Conservation (phyloP, 2,113 vertebrate genomes). For the Gila orcuttii region DNA sequence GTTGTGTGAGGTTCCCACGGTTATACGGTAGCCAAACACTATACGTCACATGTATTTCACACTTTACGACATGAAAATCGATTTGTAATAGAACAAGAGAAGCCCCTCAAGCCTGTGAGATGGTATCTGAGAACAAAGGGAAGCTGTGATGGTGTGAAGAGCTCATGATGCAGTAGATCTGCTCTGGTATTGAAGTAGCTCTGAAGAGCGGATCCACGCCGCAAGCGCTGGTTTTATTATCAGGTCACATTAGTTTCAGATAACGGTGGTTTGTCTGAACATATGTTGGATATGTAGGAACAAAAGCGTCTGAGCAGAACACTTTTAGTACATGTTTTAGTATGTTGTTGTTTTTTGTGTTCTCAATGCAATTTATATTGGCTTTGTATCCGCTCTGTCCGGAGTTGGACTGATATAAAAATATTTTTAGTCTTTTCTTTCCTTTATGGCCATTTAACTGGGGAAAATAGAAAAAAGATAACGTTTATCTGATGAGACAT, state of each 20-base stretch:
- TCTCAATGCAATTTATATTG: background rate
- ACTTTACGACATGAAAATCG: slow-evolving; percentile 44
- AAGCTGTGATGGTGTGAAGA: slow-evolving; percentile 59
- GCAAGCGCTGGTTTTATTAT: slow-evolving; percentile 15
- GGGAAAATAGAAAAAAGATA: slow-evolving; percentile 9
- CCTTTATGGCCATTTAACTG: background rate
- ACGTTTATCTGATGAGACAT: background rate
- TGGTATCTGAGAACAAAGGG: slow-evolving; percentile 63
- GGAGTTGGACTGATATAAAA: background rate
- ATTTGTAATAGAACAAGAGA: slow-evolving; percentile 37
- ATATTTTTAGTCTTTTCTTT: background rate
- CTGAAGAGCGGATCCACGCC: slow-evolving; percentile 22
- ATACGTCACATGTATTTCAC: slow-evolving; percentile 24
- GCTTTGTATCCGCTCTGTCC: background rate
- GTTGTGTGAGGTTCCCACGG: background rate
- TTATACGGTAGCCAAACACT: background rate
- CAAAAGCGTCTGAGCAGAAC: slow-evolving; percentile 1
- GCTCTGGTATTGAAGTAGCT: slow-evolving; percentile 39
- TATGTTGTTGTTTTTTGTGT: background rate
- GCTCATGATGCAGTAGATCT: slow-evolving; percentile 24
- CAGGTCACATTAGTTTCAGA: slow-evolving; percentile 52
- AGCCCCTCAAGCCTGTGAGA: slow-evolving; percentile 28
- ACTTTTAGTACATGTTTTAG: background rate
- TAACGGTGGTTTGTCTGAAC: slow-evolving; percentile 50
- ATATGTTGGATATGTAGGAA: slow-evolving; percentile 25